Conservation (phyloP, 2,888 invertebrate genomes). For the Augochlorella aurata region DNA sequence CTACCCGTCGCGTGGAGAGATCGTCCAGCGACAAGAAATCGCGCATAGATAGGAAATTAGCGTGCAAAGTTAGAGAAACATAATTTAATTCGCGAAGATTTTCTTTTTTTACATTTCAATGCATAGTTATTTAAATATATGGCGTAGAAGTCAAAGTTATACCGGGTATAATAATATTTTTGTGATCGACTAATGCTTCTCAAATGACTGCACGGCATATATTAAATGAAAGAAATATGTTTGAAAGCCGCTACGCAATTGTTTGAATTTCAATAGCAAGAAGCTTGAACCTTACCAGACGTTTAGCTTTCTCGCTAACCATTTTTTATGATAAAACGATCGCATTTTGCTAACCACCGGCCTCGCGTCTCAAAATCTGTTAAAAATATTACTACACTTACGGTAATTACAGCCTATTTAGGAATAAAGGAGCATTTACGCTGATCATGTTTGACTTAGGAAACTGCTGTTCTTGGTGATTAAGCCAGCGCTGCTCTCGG, state of each 20-base stretch:
- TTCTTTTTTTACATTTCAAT: too few species aligned
- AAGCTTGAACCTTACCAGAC: not conserved
- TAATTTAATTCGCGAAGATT: too few species aligned
- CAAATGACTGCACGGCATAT: not conserved
- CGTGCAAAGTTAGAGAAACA: too few species aligned
- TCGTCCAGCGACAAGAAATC: too few species aligned
- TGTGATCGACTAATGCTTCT: too few species aligned
- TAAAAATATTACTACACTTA: constrained; percentile 62
- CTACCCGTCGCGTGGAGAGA: too few species aligned
- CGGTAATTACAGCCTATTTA: constrained; percentile 56
- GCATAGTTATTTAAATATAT: too few species aligned
- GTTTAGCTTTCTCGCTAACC: not conserved
- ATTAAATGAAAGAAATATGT: not conserved
- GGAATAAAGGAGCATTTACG: constrained; percentile 31
- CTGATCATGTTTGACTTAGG: constrained; percentile 76
- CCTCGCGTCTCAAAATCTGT: constrained; percentile 25
- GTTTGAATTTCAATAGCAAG: not conserved
- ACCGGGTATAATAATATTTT: too few species aligned
- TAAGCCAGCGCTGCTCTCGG: constrained; percentile 83
- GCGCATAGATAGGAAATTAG: too few species aligned
- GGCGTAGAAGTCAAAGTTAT: too few species aligned
- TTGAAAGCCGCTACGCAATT: not conserved
- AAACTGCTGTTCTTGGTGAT: constrained; percentile 81
- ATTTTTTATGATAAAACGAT: not conserved
- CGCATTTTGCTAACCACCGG: not conserved